These are phyloP conservation scores for Drepana arcuata DNA, from an alignment of 1,140 invertebrate species.

Conservation along the genomic window DNA sequence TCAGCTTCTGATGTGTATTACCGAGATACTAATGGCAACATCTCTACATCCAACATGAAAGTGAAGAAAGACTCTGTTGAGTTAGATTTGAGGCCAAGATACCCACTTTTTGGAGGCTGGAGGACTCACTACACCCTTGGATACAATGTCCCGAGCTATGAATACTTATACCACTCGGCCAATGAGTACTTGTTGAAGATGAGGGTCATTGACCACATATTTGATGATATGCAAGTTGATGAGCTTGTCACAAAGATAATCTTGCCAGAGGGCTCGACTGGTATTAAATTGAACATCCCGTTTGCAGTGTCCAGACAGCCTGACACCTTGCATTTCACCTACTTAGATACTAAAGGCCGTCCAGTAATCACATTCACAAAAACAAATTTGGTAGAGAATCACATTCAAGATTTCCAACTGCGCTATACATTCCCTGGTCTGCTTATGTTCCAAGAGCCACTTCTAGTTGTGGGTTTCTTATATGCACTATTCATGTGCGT, in stretches of 20 bases:
- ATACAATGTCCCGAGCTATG: constrained; percentile 98
- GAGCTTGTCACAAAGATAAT: constrained; percentile 93
- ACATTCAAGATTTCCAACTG: constrained; percentile 93
- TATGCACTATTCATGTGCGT: constrained; percentile 93
- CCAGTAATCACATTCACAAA: constrained; percentile 91
- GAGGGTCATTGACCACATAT: constrained; percentile 95
- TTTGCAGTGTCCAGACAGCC: constrained; percentile 83
- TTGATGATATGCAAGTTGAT: constrained; percentile 97
- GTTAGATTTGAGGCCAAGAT: constrained; percentile 93
- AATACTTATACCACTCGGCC: constrained; percentile 91
- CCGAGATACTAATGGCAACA: constrained; percentile 98
- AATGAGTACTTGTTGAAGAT: constrained; percentile 91
- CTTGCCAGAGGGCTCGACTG: constrained; percentile 92
- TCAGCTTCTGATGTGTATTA: constrained; percentile 91
- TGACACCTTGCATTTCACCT: constrained; percentile 91
- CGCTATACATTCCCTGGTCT: constrained; percentile 91
- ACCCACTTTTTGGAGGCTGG: constrained; percentile 99
- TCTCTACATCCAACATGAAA: constrained; percentile 96
- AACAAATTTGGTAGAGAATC: constrained; percentile 94
- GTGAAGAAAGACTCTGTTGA: constrained; percentile 93
- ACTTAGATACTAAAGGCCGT: constrained; percentile 94
- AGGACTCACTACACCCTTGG: constrained; percentile 97
- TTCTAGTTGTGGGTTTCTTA: constrained; percentile 90
- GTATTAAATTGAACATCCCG: constrained; percentile 87
- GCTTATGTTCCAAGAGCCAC: constrained; percentile 92